Conservation (phyloP, 2,797 vertebrate species). For the Tokudaia muenninki region DNA sequence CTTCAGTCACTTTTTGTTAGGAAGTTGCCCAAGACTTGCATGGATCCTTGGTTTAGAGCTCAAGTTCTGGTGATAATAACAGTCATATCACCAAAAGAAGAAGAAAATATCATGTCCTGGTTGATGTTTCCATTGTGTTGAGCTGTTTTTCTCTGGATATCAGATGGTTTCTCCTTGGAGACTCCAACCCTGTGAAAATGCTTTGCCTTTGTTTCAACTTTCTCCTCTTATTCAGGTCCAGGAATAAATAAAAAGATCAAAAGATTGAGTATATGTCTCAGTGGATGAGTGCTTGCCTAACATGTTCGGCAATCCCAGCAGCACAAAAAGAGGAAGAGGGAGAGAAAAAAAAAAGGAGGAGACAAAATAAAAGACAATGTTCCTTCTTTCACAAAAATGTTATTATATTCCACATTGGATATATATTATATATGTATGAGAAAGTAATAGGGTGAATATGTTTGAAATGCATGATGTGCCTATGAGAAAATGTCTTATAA, state of each 20-base stretch:
- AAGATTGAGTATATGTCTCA: background rate
- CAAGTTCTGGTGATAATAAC: background rate
- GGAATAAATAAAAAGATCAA: background rate
- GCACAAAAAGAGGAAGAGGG: background rate
- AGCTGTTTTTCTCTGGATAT: background rate
- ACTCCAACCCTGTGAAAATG: background rate
- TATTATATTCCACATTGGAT: background rate
- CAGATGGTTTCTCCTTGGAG: background rate
- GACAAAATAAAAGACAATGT: background rate
- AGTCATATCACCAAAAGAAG: background rate
- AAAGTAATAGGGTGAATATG: background rate
- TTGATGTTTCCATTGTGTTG: accelerated
- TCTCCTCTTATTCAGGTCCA: background rate
- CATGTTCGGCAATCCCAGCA: background rate
- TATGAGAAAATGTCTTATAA: background rate
- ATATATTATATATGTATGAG: background rate
- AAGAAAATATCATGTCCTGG: too few relatives aligned
- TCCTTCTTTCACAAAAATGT: background rate
- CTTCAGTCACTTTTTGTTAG: background rate
- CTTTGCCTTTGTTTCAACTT: background rate
- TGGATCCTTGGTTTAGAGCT: background rate
- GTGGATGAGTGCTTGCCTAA: background rate
- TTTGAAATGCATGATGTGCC: background rate
- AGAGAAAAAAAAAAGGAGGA: too few relatives aligned
- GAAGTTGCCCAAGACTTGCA: background rate